Percentiles rank a stretch among this genome's conserved stretches.
Conservation (phyloP, 2,113 vertebrate genomes). For the Oceanodroma tethys region DNA sequence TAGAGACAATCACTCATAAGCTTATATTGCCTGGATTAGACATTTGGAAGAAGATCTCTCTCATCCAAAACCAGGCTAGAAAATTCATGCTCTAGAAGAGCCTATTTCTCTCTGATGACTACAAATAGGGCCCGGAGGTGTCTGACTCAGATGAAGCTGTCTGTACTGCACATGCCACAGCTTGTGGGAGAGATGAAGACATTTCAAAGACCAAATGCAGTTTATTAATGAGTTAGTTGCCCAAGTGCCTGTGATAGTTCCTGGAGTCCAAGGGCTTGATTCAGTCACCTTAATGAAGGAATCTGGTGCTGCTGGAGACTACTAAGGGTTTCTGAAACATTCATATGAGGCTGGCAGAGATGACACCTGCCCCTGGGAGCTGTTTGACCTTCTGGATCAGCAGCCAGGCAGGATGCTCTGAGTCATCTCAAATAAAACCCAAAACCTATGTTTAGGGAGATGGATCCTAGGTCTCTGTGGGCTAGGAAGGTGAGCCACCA, state of each 20-base stretch:
- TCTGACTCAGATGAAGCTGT: not conserved
- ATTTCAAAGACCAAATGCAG: not conserved
- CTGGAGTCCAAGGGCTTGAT: not conserved
- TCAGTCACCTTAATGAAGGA: not conserved
- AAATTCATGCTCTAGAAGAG: not conserved
- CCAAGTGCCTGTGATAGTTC: not conserved
- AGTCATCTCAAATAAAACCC: not conserved
- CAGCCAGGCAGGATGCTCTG: not conserved
- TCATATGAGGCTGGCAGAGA: not conserved
- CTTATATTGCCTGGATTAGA: not conserved
- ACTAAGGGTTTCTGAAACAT: not conserved
- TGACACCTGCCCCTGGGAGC: not conserved
- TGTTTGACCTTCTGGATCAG: not conserved
- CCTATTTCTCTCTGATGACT: not conserved
- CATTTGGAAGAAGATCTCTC: accelerated
- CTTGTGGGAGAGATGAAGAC: not conserved
- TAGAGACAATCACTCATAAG: not conserved
- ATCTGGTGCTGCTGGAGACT: not conserved
- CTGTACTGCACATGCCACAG: not conserved
- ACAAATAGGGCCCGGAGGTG: not conserved
- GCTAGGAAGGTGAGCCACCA: not conserved
- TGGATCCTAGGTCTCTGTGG: not conserved
- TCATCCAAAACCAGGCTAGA: not conserved
- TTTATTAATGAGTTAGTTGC: not conserved
- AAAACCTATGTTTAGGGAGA: not conserved